Conservation (phyloP, 2,797 vertebrate species). For the Hyperoplus lanceolatus region DNA sequence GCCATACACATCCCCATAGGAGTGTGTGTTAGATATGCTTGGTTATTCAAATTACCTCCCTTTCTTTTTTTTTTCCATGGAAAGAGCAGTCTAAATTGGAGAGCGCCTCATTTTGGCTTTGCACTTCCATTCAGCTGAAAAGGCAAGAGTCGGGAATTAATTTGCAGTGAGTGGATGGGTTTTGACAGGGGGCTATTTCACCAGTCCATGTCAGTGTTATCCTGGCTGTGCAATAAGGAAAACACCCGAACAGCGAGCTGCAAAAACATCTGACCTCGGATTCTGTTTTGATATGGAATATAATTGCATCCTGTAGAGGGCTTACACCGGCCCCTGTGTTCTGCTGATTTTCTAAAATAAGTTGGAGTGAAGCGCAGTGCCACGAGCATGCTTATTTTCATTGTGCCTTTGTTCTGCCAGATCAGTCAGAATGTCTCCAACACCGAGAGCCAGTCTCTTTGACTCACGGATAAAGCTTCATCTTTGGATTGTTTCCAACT, state of each 20-base stretch:
- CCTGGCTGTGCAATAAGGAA: constrained; percentile 53
- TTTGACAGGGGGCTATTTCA: constrained; percentile 71
- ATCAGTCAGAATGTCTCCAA: constrained; percentile 73
- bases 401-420: constrained; percentile 70
- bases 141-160: constrained; percentile 63
- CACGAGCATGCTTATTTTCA: constrained; percentile 68
- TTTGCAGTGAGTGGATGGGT: constrained; percentile 71
- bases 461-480: constrained; percentile 70
- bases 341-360: constrained; percentile 75
- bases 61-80: constrained; percentile 4
- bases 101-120: constrained; percentile 62
- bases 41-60: constrained; percentile 62
- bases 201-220: constrained; percentile 69
- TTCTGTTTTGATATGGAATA: constrained; percentile 62
- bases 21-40: constrained; percentile 52
- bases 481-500: constrained; percentile 55
- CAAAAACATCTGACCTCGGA: constrained; percentile 70
- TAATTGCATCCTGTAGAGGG: constrained; percentile 64
- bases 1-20: constrained; percentile 33
- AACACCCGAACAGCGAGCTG: constrained; percentile 67
- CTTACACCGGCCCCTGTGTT: constrained; percentile 59
- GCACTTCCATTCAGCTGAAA: constrained; percentile 63
- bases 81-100: constrained; percentile 62
- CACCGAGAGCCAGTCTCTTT: constrained; percentile 60
- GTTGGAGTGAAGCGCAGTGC: constrained; percentile 48